Evolutionary conservation across 1,140 invertebrate species (phyloP).

Genomic region (Dendrolimus kikuchii): DNA sequence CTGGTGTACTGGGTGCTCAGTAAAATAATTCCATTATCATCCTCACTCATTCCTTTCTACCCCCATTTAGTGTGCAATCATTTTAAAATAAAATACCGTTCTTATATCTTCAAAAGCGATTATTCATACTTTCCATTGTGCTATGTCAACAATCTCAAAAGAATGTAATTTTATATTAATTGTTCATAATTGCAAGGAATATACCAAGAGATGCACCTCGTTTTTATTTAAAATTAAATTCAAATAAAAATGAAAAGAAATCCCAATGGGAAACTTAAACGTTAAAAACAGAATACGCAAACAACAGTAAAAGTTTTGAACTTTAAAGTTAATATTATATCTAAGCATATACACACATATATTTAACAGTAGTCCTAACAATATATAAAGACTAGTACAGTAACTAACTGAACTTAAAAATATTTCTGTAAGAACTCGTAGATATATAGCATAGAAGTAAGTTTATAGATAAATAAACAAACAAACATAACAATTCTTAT

Average conservation of each 20-base stretch:
- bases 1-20: constrained; percentile 36
- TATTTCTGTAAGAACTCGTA: no score
- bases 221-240: no score
- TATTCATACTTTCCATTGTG: background rate
- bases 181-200: no score
- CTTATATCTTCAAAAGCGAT: background rate
- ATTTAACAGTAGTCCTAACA: background rate
- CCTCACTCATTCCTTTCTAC: constrained; percentile 23
- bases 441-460: no score
- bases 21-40: constrained; percentile 53
- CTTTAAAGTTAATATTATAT: background rate
- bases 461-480: no score
- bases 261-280: background rate
- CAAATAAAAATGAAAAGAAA: no score
- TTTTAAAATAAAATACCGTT: constrained; percentile 16
- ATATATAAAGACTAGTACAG: no score
- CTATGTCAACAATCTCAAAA: no score
- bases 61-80: constrained; percentile 18
- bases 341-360: background rate
- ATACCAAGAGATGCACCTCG: no score
- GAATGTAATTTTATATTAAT: no score
- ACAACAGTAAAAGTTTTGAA: background rate
- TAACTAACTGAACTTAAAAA: no score
- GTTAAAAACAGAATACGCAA: background rate
- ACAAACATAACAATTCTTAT: no score